These are phyloP conservation scores for Amphimallon solstitiale DNA, from an alignment of 2,888 invertebrate genomes.

Conservation along the genomic window DNA sequence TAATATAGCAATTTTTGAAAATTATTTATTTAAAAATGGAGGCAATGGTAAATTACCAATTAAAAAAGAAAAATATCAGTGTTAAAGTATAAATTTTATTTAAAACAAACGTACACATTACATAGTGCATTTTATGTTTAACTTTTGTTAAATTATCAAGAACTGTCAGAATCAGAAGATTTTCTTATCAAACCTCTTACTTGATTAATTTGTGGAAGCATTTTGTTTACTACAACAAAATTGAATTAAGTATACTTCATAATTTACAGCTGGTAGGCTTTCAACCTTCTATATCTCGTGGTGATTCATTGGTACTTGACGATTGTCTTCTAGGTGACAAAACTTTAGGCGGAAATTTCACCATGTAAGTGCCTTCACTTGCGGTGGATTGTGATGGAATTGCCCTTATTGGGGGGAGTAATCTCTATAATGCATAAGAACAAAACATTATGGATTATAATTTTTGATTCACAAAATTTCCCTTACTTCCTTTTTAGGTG, in stretches of 20 bases:
- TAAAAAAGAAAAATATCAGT: too few species aligned
- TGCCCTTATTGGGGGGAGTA: conserved; percentile 10
- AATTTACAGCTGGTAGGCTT: neutral
- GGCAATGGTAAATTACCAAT: too few species aligned
- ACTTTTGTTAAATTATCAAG: too few species aligned
- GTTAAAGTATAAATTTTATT: too few species aligned
- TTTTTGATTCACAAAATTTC: neutral
- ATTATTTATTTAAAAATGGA: too few species aligned
- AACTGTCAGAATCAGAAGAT: too few species aligned
- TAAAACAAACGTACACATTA: too few species aligned
- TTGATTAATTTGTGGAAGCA: conserved; percentile 27
- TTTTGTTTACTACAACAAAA: conserved; percentile 15
- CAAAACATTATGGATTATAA: neutral
- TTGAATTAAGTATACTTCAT: neutral
- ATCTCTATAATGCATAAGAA: neutral
- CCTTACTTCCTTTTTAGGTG: conserved; percentile 5
- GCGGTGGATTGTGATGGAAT: neutral
- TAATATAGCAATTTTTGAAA: too few species aligned
- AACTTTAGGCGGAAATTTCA: conserved; percentile 42
- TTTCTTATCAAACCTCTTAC: neutral
- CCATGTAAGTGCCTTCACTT: conserved; percentile 15
- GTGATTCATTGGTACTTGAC: conserved; percentile 30
- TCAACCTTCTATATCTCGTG: conserved; percentile 26
- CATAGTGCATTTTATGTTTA: too few species aligned
- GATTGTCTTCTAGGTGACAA: conserved; percentile 40